Evolutionary conservation across 37 sponge, comb jelly and placozoan species (phyloP).

Genomic region (Amphimedon queenslandica): DNA sequence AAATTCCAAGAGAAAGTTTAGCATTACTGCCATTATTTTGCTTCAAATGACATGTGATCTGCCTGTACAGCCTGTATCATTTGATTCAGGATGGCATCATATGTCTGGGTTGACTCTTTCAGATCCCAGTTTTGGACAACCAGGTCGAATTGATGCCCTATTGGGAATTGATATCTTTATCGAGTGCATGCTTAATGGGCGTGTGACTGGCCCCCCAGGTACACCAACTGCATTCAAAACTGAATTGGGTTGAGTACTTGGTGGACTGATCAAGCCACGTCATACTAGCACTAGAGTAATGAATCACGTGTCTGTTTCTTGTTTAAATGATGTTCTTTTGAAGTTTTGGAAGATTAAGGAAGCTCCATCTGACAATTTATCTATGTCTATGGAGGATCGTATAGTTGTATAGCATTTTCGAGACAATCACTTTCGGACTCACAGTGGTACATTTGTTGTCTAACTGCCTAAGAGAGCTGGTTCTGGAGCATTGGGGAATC

Average conservation of each 20-base stretch:
- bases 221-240: too few species aligned
- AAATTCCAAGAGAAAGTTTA: conserved; percentile 11
- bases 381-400: conserved; percentile 31
- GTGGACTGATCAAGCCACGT: too few species aligned
- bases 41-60: conserved; percentile 42
- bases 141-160: too few species aligned
- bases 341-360: conserved; percentile 58
- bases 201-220: too few species aligned
- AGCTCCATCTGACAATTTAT: conserved; percentile 11
- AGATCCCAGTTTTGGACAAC: too few species aligned
- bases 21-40: conserved; percentile 26
- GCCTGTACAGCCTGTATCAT: conserved; percentile 24
- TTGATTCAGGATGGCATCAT: too few species aligned
- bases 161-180: too few species aligned
- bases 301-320: too few species aligned
- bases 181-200: too few species aligned
- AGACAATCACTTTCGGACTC: conserved; percentile 8
- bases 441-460: conserved; percentile 32
- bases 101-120: too few species aligned
- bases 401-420: conserved; percentile 34
- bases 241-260: too few species aligned
- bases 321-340: conserved; percentile 28
- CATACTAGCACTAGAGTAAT: too few species aligned
- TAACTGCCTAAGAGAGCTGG: conserved; percentile 26
- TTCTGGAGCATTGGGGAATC: conserved; percentile 36